Conservation (phyloP, 2,888 invertebrate species). For the Mimas tiliae region DNA sequence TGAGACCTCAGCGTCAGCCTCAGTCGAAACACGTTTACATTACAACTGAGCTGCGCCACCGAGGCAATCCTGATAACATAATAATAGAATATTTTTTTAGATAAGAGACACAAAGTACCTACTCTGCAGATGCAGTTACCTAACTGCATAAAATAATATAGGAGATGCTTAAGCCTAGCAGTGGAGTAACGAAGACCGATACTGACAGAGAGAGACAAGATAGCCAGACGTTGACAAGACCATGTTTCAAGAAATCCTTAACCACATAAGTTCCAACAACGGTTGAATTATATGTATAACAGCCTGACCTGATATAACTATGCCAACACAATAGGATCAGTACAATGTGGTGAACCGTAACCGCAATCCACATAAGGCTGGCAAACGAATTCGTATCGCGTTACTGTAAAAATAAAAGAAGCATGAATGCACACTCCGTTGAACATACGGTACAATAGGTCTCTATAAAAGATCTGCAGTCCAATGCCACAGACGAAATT, state of each 20-base stretch:
- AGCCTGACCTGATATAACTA: slow-evolving; percentile 37
- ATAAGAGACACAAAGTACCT: no score
- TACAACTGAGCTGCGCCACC: no score
- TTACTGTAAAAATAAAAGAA: slow-evolving; percentile 69
- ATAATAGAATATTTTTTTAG: no score
- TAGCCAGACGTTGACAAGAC: slow-evolving; percentile 14
- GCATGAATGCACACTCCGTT: slow-evolving; percentile 67
- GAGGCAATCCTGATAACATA: no score
- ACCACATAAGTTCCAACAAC: background rate
- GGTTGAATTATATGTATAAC: slow-evolving; percentile 1
- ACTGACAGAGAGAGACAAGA: slow-evolving; percentile 13
- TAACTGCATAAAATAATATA: no score
- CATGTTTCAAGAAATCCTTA: background rate
- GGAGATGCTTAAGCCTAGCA: no score
- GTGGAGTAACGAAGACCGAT: no score
- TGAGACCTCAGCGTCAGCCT: no score
- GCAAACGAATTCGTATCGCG: slow-evolving; percentile 50
- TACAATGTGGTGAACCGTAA: slow-evolving; percentile 49
- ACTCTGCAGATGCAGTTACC: no score
- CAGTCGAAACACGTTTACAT: no score
- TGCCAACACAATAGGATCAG: slow-evolving; percentile 42
- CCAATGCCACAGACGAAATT: slow-evolving; percentile 6
- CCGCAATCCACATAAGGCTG: slow-evolving; percentile 53
- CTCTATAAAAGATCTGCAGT: slow-evolving; percentile 42
- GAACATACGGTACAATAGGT: slow-evolving; percentile 66